These are phyloP conservation scores for Whitmania pigra DNA, from an alignment of 1,140 invertebrate genomes.

Conservation along the genomic window DNA sequence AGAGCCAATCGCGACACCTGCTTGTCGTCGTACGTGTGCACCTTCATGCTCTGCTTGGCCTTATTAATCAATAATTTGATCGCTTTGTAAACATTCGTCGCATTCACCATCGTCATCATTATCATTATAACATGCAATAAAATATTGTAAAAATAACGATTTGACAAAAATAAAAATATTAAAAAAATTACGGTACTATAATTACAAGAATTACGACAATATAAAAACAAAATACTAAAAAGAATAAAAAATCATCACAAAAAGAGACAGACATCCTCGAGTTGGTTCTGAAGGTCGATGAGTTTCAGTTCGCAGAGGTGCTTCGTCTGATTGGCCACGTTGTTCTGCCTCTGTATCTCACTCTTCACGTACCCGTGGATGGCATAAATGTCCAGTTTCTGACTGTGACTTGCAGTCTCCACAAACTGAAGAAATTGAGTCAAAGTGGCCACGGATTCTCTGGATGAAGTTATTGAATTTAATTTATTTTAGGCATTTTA, in stretches of 20 bases:
- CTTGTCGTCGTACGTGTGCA: constrained; percentile 21
- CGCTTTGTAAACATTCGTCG: not conserved
- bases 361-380: constrained; percentile 21
- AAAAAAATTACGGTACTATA: too few relatives aligned
- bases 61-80: not conserved
- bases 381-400: constrained; percentile 22
- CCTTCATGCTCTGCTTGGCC: constrained; percentile 24
- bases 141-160: too few relatives aligned
- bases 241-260: too few relatives aligned
- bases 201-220: too few relatives aligned
- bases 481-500: not conserved
- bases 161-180: too few relatives aligned
- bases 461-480: not conserved
- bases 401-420: constrained; percentile 20
- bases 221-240: too few relatives aligned
- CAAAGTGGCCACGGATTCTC: constrained; percentile 21
- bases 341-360: constrained; percentile 22
- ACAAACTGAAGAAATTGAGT: constrained; percentile 19
- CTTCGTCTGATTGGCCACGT: constrained; percentile 23
- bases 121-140: not conserved
- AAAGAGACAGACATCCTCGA: constrained; percentile 19
- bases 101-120: not conserved
- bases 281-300: constrained; percentile 14
- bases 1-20: constrained; percentile 22
- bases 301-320: constrained; percentile 22